Conservation (phyloP, 2,888 invertebrate genomes). For the Drosophila barbarae region DNA sequence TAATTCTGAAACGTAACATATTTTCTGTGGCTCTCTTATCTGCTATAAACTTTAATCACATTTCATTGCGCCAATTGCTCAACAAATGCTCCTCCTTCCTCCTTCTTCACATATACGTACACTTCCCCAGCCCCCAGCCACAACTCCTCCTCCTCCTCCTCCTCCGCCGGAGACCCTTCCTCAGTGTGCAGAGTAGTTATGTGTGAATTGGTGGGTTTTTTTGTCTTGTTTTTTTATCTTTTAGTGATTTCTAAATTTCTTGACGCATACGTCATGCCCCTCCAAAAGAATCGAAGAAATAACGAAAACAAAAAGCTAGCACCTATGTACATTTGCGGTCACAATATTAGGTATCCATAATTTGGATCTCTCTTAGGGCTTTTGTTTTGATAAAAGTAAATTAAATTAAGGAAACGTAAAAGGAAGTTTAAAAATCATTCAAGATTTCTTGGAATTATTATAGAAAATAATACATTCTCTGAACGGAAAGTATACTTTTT, state of each 20-base stretch:
- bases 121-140: background rate
- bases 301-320: conserved; percentile 12
- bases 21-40: conserved; percentile 49
- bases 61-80: conserved; percentile 51
- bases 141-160: background rate
- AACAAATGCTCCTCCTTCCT: conserved; percentile 33
- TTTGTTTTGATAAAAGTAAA: background rate
- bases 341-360: conserved; percentile 13
- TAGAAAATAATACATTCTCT: background rate
- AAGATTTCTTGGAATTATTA: background rate
- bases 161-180: conserved; percentile 1
- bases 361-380: background rate
- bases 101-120: conserved; percentile 18
- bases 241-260: conserved; percentile 44
- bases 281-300: conserved; percentile 29
- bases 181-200: conserved; percentile 16
- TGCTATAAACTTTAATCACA: conserved; percentile 47
- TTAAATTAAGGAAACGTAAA: background rate
- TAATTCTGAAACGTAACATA: conserved; percentile 32
- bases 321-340: conserved; percentile 36
- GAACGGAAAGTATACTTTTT: background rate
- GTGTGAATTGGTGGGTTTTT: conserved; percentile 31
- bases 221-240: conserved; percentile 21
- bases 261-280: conserved; percentile 62
- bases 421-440: no score